A percentile compares a stretch with the other conserved stretches of the same genome.
Evolutionary conservation across 2,888 invertebrate species (phyloP).

Genomic region (Brachyptera putata): DNA sequence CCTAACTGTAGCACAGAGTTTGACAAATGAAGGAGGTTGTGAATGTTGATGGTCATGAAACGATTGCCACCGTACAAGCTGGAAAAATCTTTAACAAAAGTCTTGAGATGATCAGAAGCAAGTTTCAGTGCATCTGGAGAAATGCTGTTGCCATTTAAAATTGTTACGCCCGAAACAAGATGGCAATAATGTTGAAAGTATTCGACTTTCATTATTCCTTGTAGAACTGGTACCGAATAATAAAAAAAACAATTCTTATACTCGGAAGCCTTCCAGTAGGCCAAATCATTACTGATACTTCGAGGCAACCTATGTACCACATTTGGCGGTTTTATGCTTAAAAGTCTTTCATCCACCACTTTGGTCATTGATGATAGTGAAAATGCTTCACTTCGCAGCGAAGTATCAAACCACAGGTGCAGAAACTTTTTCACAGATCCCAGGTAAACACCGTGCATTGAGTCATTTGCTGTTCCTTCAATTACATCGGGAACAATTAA

Average conservation of each 20-base stretch:
- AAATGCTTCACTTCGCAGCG: neutral
- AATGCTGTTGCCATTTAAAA: neutral
- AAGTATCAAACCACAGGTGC: neutral
- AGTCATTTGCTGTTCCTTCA: no score
- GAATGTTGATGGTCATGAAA: neutral
- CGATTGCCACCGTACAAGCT: neutral
- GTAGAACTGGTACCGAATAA: constrained; percentile 5
- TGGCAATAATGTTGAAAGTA: neutral
- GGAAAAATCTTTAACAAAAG: neutral
- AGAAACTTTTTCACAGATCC: neutral
- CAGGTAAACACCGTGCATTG: neutral
- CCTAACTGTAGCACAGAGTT: neutral
- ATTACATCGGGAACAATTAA: no score
- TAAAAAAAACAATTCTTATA: neutral
- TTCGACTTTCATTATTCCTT: neutral
- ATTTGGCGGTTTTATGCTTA: neutral
- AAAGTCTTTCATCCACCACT: neutral
- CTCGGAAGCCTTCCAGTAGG: constrained; percentile 1
- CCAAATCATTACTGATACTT: neutral
- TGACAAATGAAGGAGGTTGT: neutral
- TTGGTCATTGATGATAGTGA: neutral
- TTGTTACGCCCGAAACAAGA: neutral
- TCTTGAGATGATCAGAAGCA: neutral
- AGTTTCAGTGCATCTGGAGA: neutral
- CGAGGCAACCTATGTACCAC: neutral